A percentile compares a stretch with the other conserved stretches of the same genome.
These are phyloP conservation scores for Peromyscus leucopus DNA, from an alignment of 2,113 vertebrate species.

Conservation along the genomic window DNA sequence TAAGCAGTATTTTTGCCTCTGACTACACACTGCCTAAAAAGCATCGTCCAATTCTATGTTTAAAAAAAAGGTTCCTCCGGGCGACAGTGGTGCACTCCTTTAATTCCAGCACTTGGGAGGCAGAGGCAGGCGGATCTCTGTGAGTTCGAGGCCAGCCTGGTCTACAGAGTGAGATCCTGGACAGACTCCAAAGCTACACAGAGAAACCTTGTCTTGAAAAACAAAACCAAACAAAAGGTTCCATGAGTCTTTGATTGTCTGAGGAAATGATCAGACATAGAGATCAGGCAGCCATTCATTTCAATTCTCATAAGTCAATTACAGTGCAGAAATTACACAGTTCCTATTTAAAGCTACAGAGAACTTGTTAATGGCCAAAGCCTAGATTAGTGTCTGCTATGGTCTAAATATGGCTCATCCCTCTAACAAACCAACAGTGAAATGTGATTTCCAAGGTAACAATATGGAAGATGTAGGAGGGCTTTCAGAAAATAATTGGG, in stretches of 20 bases:
- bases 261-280: not conserved
- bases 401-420: not conserved
- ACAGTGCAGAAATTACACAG: not conserved
- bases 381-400: not conserved
- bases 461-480: not conserved
- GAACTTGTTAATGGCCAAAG: not conserved
- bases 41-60: not conserved
- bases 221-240: not conserved
- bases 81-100: no score
- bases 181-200: no score
- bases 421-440: not conserved
- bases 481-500: not conserved
- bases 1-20: not conserved
- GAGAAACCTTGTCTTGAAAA: no score
- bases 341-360: conserved; percentile 22
- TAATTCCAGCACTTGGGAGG: no score
- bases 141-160: no score
- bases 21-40: not conserved
- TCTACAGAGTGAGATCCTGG: no score
- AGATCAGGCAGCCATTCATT: not conserved
- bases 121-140: no score
- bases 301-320: conserved; percentile 48
- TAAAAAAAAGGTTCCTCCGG: not conserved
- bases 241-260: not conserved
- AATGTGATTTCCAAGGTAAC: conserved; percentile 2